Base-by-base conservation (phyloP, 2,113 vertebrate genomes). In the Eublepharis macularius region DNA sequence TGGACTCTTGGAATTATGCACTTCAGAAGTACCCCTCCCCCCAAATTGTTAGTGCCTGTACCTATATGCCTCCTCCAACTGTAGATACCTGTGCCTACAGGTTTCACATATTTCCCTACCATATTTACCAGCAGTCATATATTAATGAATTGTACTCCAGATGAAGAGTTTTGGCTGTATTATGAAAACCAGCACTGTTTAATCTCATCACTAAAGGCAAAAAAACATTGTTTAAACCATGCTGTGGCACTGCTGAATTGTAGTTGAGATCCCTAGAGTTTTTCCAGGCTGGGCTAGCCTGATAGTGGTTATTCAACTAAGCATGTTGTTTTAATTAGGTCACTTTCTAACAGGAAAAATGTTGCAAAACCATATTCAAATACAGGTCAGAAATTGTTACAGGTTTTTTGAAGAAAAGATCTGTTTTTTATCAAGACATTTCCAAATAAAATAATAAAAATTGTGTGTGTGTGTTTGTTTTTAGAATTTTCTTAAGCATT, bases 321-420 rank as follows among this genome's bases (percentile, higher is more conserved):
- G 79, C 49, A 16, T 95, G 87, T 92, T 94, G 91, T 66, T 88
- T 90, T 91, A 92, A 90, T 94, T 93, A 93, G 84, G 88, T 92
- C 91, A 92, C 54, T 87, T 94, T 88, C 91, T 93, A 84, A 89
- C 92, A 81, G 82, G 93, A 85, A 94, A 87, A 88, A 57, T 13
- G 69, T 88, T 90, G 57, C 69, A 85, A 79, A 90, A 90, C 45
- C 0, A 4, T 89, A 65, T 89, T 87, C 89, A 93, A 93, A 87
- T 90, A 84, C 51, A 85, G 84, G 78, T 63, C 72, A 54, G 32
- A 90, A 89, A 90, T 80, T 86, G 54, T n/a, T 83, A 80, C 21
- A 51, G 45, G n/a, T 13, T 87, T 84, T 92, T 90, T 75, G 85
- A 89, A 86, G 60, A 79, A 91, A 72, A 74, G 14, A 14, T 21